Base-by-base conservation (phyloP, 2,888 invertebrate species). In the Agrypnus murinus region DNA sequence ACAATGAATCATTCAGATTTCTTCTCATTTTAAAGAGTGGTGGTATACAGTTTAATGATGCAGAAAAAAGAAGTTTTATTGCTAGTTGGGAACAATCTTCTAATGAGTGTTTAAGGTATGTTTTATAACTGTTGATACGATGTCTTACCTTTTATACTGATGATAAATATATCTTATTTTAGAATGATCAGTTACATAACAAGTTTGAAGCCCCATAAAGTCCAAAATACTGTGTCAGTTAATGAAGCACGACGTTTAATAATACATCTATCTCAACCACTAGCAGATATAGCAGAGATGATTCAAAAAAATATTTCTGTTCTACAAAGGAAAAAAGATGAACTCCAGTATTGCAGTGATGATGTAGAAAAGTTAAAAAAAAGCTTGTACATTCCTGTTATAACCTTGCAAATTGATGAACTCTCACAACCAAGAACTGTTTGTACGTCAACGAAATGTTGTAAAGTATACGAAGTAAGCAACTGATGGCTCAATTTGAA, bases 1-100 rank as follows among this genome's bases (percentile, higher is more conserved):
- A 84, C 57, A 84, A 84, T 71, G 83, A 83, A 68, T 76, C 78
- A 5, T 83, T 83, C 60, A 76, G 79, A 57, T 81, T 76, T 75
- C 72, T 84, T 58, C 80, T 81, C 8, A 82, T 81, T 25, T 62
- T 75, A 10, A 77, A 81, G 59, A 59, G 78, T 32, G 25, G n/a
- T n/a, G 75, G 73, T 6, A 65, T 80, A 6, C 9, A 70, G 2
- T 77, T 77, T 50, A 62, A 66, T 36, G 69, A 73, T 10, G 46
- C 50, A 7, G 68, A 75, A 4, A 72, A 72, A 46, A 46, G 67
- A 7, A 58, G 71, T 38, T 78, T 72, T 65, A 46, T 64, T 9
- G 72, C 73, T 9, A 79, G 79, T 66, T 80, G 79, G 79, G 69
- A 74, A 17, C 74, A 74, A 14, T 79, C 79, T 1, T 46, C 66